Evolutionary conservation across 2,888 invertebrate genomes (phyloP).

Genomic region (Zeuzera pyrina): DNA sequence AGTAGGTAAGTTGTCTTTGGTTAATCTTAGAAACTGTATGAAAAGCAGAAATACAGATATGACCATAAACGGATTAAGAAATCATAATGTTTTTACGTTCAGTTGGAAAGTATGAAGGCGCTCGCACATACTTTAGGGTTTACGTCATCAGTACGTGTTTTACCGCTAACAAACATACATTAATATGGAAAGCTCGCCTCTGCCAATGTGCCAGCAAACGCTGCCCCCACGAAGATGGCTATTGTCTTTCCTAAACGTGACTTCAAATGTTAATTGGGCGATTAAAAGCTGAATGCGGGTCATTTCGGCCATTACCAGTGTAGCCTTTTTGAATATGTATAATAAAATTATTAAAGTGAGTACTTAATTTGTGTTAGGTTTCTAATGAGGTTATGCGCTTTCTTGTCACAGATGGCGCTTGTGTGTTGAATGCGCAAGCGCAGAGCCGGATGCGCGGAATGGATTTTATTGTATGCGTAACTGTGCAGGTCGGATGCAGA

Average conservation of each 20-base stretch:
- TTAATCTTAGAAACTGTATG: no score
- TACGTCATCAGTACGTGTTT: slow-evolving; percentile 66
- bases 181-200: slow-evolving; percentile 68
- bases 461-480: slow-evolving; percentile 55
- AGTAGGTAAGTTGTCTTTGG: no score
- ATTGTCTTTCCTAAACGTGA: slow-evolving; percentile 71
- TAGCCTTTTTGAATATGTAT: slow-evolving; percentile 72
- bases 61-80: no score
- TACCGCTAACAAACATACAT: slow-evolving; percentile 72
- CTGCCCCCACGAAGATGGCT: slow-evolving; percentile 70
- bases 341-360: slow-evolving; percentile 66
- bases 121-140: slow-evolving; percentile 47
- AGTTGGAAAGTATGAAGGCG: slow-evolving; percentile 40
- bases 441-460: slow-evolving; percentile 68
- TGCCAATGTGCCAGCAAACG: slow-evolving; percentile 66
- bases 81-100: no score
- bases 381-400: slow-evolving; percentile 73
- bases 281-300: slow-evolving; percentile 72
- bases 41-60: no score
- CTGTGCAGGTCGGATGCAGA: slow-evolving; percentile 48
- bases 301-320: slow-evolving; percentile 64
- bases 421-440: slow-evolving; percentile 61
- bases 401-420: slow-evolving; percentile 66
- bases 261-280: slow-evolving; percentile 71
- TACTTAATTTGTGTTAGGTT: slow-evolving; percentile 66